phyloP scores from a whole-genome alignment of 2,888 invertebrate species.

The Oithona nana region DNA sequence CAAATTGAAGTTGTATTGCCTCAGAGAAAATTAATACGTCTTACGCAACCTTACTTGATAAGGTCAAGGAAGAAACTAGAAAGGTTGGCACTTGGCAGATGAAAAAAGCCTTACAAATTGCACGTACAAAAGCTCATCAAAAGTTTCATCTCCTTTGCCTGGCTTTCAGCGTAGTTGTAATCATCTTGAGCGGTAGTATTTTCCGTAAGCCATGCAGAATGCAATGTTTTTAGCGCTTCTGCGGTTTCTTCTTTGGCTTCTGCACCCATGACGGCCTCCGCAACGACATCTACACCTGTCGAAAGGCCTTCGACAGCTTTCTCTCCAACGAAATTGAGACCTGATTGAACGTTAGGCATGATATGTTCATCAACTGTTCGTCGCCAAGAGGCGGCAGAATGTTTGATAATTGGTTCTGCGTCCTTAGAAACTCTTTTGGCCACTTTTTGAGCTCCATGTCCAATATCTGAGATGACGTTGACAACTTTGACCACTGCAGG shows the following conservation, averaged over 20 bases:
- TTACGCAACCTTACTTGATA: too few species aligned
- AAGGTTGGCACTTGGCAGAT: too few species aligned
- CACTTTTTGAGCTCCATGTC: not conserved
- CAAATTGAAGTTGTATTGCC: too few species aligned
- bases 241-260: not conserved
- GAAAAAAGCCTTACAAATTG: too few species aligned
- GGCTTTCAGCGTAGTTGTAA: not conserved
- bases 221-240: not conserved
- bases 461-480: not conserved
- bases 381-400: not conserved
- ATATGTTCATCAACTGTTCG: not conserved
- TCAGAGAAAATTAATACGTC: too few species aligned
- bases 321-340: not conserved
- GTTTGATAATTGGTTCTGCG: not conserved
- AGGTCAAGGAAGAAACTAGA: too few species aligned
- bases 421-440: not conserved
- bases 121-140: too few species aligned
- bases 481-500: conserved; percentile 17
- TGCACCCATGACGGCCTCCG: not conserved
- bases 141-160: too few species aligned
- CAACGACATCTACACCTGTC: not conserved
- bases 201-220: too few species aligned
- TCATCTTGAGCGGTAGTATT: not conserved
- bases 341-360: not conserved
- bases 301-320: not conserved